Evolutionary conservation across 2,113 vertebrate genomes (phyloP), one percentile per base, ranked within the genome.

Genomic region (Corvus cornix): DNA sequence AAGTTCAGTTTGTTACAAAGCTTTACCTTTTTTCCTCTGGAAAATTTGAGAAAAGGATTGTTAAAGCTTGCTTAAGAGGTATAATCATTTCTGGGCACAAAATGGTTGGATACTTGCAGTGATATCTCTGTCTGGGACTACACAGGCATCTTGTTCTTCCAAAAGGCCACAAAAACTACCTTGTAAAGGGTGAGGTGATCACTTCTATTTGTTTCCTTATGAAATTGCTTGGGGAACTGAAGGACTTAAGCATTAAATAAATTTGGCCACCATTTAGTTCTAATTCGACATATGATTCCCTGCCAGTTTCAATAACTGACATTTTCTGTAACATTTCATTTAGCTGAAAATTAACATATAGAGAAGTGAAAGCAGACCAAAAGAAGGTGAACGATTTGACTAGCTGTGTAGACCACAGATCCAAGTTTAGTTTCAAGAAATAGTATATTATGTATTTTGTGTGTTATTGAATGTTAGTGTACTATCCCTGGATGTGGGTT

Each of bases 401-500:
- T 62, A 67, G 51, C 9, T 84, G 28, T 66, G 18, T 51, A 85
- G 56, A 41, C 28, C 8, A 88, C 22, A 82, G 60, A 63, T 63
- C 19, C 7, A 52, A 16, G 53, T 77, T 56, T 19, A n/a, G 12
- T 87, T 92, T 87, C 33, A 39, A 46, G 43, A 70, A 75, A 72
- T 3, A 27, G 5, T 63, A 4, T 62, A 7, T 60, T 63, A 9
- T 5, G 2, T 70, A 7, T 43, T 73, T 33, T 2, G 3, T 56
- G 24, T 67, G 14, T 70, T 64, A 33, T 1, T 78, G 37, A 70
- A 35, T 46, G 41, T 56, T 78, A 3, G 0, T 69, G 27, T 73
- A 8, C 28, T 60, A 18, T 60, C 9, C 35, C 16, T 69, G 48
- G 30, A 48, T 1, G 1, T 51, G 6, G 9, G 5, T 0, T 7